Percentiles rank a stretch among this genome's conserved stretches.
Conservation (phyloP, 2,888 invertebrate species). For the Muschampia plurimacula region DNA sequence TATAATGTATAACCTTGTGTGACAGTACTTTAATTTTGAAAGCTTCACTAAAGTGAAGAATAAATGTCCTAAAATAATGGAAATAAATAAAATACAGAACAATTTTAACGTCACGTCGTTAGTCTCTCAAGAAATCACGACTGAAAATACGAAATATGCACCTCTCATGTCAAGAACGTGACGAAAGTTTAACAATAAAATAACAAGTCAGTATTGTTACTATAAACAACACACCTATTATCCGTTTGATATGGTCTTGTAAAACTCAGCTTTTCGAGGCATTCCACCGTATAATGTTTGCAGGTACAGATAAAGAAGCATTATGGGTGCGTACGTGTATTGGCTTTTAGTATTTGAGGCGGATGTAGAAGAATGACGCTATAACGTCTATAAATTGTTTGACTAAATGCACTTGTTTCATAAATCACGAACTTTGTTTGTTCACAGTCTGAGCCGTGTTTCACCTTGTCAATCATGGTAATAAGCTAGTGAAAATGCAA, state of each 20-base stretch:
- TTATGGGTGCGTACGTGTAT: constrained; percentile 20
- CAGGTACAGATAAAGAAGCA: constrained; percentile 19
- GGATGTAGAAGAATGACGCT: constrained; percentile 30
- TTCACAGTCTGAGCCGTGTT: constrained; percentile 7
- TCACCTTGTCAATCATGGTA: constrained; percentile 27
- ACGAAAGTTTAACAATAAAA: constrained; percentile 39
- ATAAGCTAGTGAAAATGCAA: constrained; percentile 12
- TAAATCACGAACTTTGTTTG: constrained; percentile 13
- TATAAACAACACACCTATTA: constrained; percentile 18
- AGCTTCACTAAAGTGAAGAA: too few species aligned
- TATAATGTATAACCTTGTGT: too few species aligned
- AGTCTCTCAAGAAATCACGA: constrained; percentile 32
- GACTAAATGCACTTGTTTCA: constrained; percentile 22
- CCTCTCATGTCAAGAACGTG: constrained; percentile 36
- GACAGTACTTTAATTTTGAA: too few species aligned
- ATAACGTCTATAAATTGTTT: constrained; percentile 20
- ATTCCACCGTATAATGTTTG: constrained; percentile 12
- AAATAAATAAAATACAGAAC: not conserved
- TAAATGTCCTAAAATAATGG: not conserved
- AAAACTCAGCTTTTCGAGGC: constrained; percentile 21
- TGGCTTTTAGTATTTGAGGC: constrained; percentile 22
- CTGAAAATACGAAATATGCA: constrained; percentile 28
- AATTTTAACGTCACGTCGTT: constrained; percentile 19
- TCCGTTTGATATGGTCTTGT: constrained; percentile 23
- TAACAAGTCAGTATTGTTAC: constrained; percentile 28